These are phyloP conservation scores for Euphysa ruthae DNA, from an alignment of 30 jellyfish, hydroid and myxozoan genomes.

Conservation along the genomic window DNA sequence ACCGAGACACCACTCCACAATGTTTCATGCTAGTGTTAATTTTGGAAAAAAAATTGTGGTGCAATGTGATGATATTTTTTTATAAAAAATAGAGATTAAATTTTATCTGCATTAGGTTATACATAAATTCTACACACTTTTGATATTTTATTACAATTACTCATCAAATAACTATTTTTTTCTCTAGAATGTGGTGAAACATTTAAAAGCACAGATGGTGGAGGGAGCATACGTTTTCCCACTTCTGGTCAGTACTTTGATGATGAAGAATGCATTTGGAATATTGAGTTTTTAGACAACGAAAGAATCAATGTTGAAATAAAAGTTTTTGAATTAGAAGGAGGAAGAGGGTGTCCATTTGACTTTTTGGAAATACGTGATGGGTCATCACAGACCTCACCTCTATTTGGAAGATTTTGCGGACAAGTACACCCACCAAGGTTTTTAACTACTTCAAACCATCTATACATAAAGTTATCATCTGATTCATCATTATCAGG, in stretches of 20 bases:
- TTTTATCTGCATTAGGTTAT: too few species aligned
- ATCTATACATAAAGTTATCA: conserved; percentile 42
- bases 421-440: conserved; percentile 68
- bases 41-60: too few species aligned
- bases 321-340: conserved; percentile 51
- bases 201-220: conserved; percentile 24
- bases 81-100: too few species aligned
- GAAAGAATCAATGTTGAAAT: conserved; percentile 39
- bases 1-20: too few species aligned
- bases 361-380: conserved; percentile 71
- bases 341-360: conserved; percentile 24
- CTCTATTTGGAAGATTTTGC: conserved; percentile 70
- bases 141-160: background rate
- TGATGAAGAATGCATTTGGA: conserved; percentile 64
- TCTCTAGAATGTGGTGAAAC: conserved; percentile 69
- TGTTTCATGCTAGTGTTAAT: too few species aligned
- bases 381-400: conserved; percentile 43
- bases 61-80: too few species aligned
- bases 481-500: conserved; percentile 32
- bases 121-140: too few species aligned
- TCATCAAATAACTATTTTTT: too few species aligned
- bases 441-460: conserved; percentile 46
- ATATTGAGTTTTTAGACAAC: conserved; percentile 53
- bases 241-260: conserved; percentile 35
- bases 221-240: background rate